Conservation (phyloP, 2,888 invertebrate species). For the Ypsolopha sequella region DNA sequence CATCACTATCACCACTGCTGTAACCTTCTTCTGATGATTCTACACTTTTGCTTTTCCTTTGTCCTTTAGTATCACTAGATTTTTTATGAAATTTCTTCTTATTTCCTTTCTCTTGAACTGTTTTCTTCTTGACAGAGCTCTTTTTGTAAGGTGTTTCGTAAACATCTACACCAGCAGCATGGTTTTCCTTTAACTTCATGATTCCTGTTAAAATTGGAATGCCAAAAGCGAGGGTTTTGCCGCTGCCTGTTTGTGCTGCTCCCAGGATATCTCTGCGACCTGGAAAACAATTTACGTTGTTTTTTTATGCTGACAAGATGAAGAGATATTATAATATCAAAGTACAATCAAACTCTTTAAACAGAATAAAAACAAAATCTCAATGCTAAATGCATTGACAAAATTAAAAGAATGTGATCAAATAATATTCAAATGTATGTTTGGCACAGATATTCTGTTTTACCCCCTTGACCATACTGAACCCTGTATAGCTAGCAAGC, state of each 20-base stretch:
- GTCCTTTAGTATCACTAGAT: conserved; percentile 16
- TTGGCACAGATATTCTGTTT: no score
- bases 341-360: no score
- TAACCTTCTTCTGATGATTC: conserved; percentile 56
- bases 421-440: no score
- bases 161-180: conserved; percentile 36
- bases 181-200: conserved; percentile 73
- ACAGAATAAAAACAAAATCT: no score
- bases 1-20: conserved; percentile 26
- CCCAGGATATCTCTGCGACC: conserved; percentile 91
- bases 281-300: conserved; percentile 20
- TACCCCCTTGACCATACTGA: no score
- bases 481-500: no score
- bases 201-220: conserved; percentile 93
- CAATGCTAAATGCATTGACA: no score
- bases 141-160: conserved; percentile 55
- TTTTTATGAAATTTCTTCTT: conserved; percentile 12
- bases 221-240: conserved; percentile 98
- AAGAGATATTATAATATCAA: background rate
- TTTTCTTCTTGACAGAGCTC: conserved; percentile 32
- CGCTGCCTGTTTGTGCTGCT: conserved; percentile 99
- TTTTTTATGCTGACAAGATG: background rate
- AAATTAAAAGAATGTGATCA: no score
- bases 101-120: conserved; percentile 11
- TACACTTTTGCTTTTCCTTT: conserved; percentile 19